These are phyloP conservation scores for Myotis vivesi DNA, from an alignment of 2,797 vertebrate genomes.

Conservation along the genomic window DNA sequence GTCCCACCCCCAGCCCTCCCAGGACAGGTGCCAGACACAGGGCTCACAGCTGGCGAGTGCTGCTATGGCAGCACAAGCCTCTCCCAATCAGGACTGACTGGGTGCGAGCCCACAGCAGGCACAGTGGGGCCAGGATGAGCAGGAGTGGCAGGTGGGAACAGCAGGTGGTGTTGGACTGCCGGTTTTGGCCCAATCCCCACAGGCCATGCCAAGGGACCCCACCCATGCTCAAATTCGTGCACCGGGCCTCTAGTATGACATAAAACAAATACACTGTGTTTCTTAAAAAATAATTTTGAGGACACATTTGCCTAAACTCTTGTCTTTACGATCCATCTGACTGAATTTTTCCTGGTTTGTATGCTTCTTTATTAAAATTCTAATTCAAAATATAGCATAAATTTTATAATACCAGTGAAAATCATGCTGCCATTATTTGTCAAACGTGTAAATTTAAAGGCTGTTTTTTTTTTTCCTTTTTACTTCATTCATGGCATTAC, in stretches of 20 bases:
- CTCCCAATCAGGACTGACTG: too few relatives aligned
- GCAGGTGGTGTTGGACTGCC: too few relatives aligned
- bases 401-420: conserved; percentile 15
- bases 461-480: neutral
- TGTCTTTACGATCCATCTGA: neutral
- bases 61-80: too few relatives aligned
- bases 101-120: too few relatives aligned
- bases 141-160: too few relatives aligned
- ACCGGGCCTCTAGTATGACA: neutral
- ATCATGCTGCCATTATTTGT: neutral
- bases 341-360: neutral
- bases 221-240: too few relatives aligned
- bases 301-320: neutral
- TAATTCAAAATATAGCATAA: conserved; percentile 12
- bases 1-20: too few relatives aligned
- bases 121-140: too few relatives aligned
- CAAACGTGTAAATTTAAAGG: conserved; percentile 32
- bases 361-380: conserved; percentile 36
- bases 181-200: too few relatives aligned
- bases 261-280: conserved; percentile 21
- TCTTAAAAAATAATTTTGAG: neutral
- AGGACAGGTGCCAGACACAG: too few relatives aligned
- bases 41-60: too few relatives aligned
- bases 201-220: too few relatives aligned
- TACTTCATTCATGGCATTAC: conserved; percentile 46